Base-by-base conservation (phyloP, 2,888 invertebrate species). In the Papilio elwesi region DNA sequence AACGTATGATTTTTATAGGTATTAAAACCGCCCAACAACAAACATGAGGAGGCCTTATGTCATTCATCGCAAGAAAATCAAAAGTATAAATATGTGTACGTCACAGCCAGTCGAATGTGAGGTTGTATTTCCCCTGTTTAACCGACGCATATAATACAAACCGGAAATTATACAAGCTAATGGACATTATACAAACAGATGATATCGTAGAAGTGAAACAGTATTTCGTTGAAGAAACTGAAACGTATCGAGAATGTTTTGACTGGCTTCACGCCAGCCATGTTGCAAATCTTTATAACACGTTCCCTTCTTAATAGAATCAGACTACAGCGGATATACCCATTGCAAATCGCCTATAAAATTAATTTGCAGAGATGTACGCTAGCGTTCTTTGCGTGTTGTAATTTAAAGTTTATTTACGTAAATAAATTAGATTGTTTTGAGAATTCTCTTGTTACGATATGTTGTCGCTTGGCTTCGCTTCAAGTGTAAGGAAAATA, bases 211-310 rank as follows among this genome's bases (percentile, higher is more conserved):
- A 36, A 52, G 36, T n/a, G 36, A 70, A 53, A 63, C 52, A 12
- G 43, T 70, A 70, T 70, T 52, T 70, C 6, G 59, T 62, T 38
- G 7, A 52, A n/a, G 52, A 26, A 64, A 63, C 38, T 51, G 48
- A 51, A 62, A 48, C 11, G 38, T 43, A 51, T 52, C 11, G 69
- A 62, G 13, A 7, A 7, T 38, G 52, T 64, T 70, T 16, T 43
- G 43, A 26, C 70, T 70, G 70, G 70, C 70, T 16, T 2, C 43
- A 43, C n/a, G 70, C 63, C 63, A 70, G 53, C 63, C 59, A 10
- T 38, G 6, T 38, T 43, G 59, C 59, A 59, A 59, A 59, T 59
- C 59, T 59, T 62, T 43, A 9, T 62, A 62, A 62, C 59, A 62
- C 43, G 57, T 36, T 15, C 36, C 38, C 38, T 59, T 59, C 57